These are phyloP conservation scores for Dasypogon diadema DNA, from an alignment of 2,888 invertebrate genomes.

Conservation along the genomic window DNA sequence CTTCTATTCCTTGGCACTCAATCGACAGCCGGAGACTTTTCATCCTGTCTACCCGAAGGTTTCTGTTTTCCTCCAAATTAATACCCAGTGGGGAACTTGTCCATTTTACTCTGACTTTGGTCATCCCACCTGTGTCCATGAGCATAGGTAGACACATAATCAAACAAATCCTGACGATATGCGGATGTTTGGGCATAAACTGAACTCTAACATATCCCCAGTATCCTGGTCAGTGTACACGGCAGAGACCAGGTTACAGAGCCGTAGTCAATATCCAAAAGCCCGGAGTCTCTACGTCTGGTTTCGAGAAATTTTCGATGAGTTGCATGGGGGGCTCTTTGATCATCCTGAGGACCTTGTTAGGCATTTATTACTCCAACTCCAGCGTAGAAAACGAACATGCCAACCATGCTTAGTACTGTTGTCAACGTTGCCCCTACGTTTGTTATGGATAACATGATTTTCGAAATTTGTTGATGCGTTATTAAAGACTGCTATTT, in stretches of 20 bases:
- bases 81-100: not conserved
- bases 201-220: not conserved
- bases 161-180: slow-evolving; percentile 49
- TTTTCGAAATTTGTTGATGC: slow-evolving; percentile 49
- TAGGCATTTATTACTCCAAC: slow-evolving; percentile 46
- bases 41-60: slow-evolving; percentile 35
- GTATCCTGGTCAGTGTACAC: not conserved
- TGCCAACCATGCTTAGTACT: slow-evolving; percentile 26
- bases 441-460: slow-evolving; percentile 46
- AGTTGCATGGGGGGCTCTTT: slow-evolving; percentile 32
- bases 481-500: slow-evolving; percentile 10
- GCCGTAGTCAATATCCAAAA: slow-evolving; percentile 26
- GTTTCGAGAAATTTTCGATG: slow-evolving; percentile 35
- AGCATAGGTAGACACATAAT: slow-evolving; percentile 41
- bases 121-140: not conserved
- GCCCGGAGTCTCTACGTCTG: not conserved
- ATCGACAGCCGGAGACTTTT: slow-evolving; percentile 33
- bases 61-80: slow-evolving; percentile 30
- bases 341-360: slow-evolving; percentile 44
- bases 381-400: not conserved
- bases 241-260: not conserved
- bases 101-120: not conserved
- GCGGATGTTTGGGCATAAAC: slow-evolving; percentile 34
- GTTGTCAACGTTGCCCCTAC: slow-evolving; percentile 38
- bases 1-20: slow-evolving; percentile 38